Conservation (phyloP, 2,888 invertebrate genomes). For the Tenodera sinensis region DNA sequence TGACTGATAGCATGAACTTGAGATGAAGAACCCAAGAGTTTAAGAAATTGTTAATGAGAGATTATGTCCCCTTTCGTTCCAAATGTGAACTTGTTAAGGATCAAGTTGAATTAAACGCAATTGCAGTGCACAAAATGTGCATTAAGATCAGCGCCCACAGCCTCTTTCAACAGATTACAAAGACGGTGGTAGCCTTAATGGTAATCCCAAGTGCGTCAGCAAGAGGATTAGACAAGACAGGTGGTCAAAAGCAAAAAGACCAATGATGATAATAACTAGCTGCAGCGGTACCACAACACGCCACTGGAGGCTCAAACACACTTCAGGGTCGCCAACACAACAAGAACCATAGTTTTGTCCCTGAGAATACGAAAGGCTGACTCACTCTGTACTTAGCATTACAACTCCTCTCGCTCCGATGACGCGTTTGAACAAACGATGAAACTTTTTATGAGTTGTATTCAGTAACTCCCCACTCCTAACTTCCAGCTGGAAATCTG, state of each 20-base stretch:
- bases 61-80: too few species aligned
- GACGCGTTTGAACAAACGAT: background rate
- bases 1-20: too few species aligned
- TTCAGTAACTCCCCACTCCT: background rate
- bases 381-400: background rate
- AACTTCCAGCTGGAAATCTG: background rate
- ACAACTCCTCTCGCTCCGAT: background rate
- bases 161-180: background rate
- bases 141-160: background rate
- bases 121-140: background rate
- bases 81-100: too few species aligned
- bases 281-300: background rate
- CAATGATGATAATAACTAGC: background rate
- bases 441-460: background rate
- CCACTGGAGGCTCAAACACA: background rate
- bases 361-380: background rate
- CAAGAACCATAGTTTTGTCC: background rate
- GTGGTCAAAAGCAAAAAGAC: background rate
- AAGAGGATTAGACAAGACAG: background rate
- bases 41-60: too few species aligned
- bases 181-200: background rate
- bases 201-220: background rate
- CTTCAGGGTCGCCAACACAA: constrained; percentile 12
- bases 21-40: too few species aligned
- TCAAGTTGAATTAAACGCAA: background rate